A percentile compares a stretch with the other conserved stretches of the same genome.
phyloP scores from a whole-genome alignment of 2,888 invertebrate genomes.

The Clivina fossor region DNA sequence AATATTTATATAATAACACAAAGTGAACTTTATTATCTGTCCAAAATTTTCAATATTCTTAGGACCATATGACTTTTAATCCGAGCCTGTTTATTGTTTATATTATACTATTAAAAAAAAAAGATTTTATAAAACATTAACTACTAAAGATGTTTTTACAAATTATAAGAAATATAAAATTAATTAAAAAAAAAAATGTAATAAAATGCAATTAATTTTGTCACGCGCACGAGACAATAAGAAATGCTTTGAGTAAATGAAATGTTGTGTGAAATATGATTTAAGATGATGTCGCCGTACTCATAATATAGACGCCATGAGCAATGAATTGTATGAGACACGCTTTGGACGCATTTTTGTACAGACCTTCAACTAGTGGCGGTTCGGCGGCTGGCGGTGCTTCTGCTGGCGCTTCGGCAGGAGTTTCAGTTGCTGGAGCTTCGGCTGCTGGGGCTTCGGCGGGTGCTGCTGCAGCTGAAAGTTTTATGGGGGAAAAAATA shows the following conservation, averaged over 20 bases:
- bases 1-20: too few relatives aligned
- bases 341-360: conserved; percentile 8
- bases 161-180: background rate
- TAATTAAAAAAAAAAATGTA: background rate
- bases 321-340: conserved; percentile 12
- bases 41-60: too few relatives aligned
- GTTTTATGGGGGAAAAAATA: too few relatives aligned
- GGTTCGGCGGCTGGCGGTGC: conserved; percentile 37
- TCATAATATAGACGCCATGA: conserved; percentile 22
- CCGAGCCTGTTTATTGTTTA: too few relatives aligned
- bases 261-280: background rate
- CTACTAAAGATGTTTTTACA: background rate
- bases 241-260: background rate
- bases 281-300: conserved; percentile 11
- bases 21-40: too few relatives aligned
- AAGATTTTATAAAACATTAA: too few relatives aligned
- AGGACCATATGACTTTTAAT: too few relatives aligned
- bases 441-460: conserved; percentile 50
- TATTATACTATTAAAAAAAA: too few relatives aligned
- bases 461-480: conserved; percentile 48
- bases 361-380: conserved; percentile 41
- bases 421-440: conserved; percentile 48
- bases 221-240: background rate
- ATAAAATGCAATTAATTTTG: background rate
- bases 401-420: conserved; percentile 50